These are phyloP conservation scores for Leptocoma aspasia DNA, from an alignment of 2,113 vertebrate species.

Conservation along the genomic window DNA sequence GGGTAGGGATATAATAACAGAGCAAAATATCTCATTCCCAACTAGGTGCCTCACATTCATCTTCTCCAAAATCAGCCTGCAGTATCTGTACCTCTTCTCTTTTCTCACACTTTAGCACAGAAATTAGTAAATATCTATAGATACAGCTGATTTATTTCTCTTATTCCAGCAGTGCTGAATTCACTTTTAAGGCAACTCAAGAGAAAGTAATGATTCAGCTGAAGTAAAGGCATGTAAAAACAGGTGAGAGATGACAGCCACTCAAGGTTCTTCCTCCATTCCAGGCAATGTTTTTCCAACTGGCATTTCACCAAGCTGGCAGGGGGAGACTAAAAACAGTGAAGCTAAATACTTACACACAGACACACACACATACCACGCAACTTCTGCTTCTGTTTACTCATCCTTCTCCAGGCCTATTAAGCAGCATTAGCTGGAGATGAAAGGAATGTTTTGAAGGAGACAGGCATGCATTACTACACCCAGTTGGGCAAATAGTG, in stretches of 20 bases:
- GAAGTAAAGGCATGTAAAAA: neutral
- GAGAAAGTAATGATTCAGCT: neutral
- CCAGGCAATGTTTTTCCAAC: neutral
- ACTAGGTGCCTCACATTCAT: neutral
- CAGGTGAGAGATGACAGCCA: neutral
- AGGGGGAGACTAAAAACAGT: neutral
- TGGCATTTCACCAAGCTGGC: neutral
- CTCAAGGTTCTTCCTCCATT: neutral
- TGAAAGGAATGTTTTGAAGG: conserved; percentile 19
- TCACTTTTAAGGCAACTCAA: neutral
- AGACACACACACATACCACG: neutral
- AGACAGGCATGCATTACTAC: neutral
- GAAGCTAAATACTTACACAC: neutral
- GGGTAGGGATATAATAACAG: neutral
- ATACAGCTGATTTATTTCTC: neutral
- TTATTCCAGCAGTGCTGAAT: neutral
- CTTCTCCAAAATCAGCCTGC: neutral
- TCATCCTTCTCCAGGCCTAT: conserved; percentile 4
- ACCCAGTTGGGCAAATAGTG: neutral
- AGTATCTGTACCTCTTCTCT: neutral
- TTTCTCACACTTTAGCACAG: neutral
- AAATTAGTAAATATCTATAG: neutral
- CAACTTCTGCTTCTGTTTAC: conserved; percentile 17
- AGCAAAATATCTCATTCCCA: neutral
- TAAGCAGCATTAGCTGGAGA: conserved; percentile 20